Percentiles rank a stretch among this genome's conserved stretches.
phyloP scores from a whole-genome alignment of 2,113 vertebrate genomes.

The Eublepharis macularius region DNA sequence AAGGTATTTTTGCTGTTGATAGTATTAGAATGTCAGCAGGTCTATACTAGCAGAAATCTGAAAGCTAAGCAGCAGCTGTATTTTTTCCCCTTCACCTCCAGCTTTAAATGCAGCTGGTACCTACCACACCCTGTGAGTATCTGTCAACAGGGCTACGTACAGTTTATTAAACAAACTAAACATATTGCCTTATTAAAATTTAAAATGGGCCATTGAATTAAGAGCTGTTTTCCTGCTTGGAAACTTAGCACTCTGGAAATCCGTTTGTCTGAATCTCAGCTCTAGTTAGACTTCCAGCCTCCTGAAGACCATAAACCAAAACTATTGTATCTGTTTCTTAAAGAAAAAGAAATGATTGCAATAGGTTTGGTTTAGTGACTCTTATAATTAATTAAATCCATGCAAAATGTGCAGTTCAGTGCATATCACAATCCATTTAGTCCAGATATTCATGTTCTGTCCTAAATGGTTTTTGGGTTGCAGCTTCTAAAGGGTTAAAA shows the following conservation, averaged over 20 bases:
- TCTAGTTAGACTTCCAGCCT: slow-evolving; percentile 78
- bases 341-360: slow-evolving; percentile 24
- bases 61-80: slow-evolving; percentile 81
- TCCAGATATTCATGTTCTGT: not conserved
- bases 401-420: slow-evolving; percentile 71
- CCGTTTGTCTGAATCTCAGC: slow-evolving; percentile 58
- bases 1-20: slow-evolving; percentile 59
- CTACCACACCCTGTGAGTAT: slow-evolving; percentile 80
- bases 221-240: slow-evolving; percentile 63
- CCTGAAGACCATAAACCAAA: slow-evolving; percentile 75
- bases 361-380: slow-evolving; percentile 39
- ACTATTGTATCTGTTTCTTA: slow-evolving; percentile 75
- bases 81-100: slow-evolving; percentile 64
- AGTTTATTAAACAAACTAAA: slow-evolving; percentile 61
- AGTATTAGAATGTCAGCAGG: slow-evolving; percentile 76
- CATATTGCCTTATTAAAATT: slow-evolving; percentile 62
- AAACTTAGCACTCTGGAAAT: slow-evolving; percentile 74
- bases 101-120: slow-evolving; percentile 83
- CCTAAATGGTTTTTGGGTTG: not conserved
- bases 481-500: slow-evolving; percentile 65
- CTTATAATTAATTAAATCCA: slow-evolving; percentile 79
- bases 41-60: slow-evolving; percentile 73
- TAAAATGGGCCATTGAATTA: slow-evolving; percentile 65
- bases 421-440: slow-evolving; percentile 35
- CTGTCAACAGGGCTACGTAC: slow-evolving; percentile 65